Base-by-base conservation (phyloP, 2,797 vertebrate genomes). In the Typhlichthys subterraneus region DNA sequence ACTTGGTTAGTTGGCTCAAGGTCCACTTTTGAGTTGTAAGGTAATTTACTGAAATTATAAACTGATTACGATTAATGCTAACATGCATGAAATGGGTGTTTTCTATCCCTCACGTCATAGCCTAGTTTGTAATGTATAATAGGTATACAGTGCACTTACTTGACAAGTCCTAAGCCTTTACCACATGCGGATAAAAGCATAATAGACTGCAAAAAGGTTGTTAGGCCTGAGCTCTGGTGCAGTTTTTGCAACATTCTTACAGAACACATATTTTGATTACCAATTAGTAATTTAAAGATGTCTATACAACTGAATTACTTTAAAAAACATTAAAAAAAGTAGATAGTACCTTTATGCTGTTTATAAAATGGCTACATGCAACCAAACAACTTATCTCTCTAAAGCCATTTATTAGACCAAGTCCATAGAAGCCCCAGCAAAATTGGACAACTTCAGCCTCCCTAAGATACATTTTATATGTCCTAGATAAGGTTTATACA, bases 331-430 rank as follows among this genome's bases (percentile, higher is more conserved):
- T 55, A 67, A 63, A 65, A 78, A 83, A 89, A 33, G 53, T 53
- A 63, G 56, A 31, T 48, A 84, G 89, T 91, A 91, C 90, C 89
- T 85, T 87, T 72, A 82, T 78, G 72, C 65, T 81, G 70, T 62
- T 79, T 79, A 67, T 69, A 72, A 59, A 79, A 78, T 70, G 82
- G 76, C 78, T 73, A 77, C 78, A 87, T 80, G 84, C 77, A 83
- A 83, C 82, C 83, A 76, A 45, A 77, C 19, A 46, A 73, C 66
- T 79, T 75, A 8, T n/a, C 58, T 54, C 46, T 45, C 46, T 63
- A 85, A 81, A 85, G 85, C 84, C 76, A 74, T 56, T 53, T 74
- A 46, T 67, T 63, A 56, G 62, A 75, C 50, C 50, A 51, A 81
- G 71, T 57, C 31, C 62, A 59, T 51, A 14, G 59, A 62, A 67